Percentiles rank a stretch among this genome's conserved stretches.
Evolutionary conservation across 2,797 vertebrate genomes (phyloP).

Genomic region (Podarcis lilfordi): DNA sequence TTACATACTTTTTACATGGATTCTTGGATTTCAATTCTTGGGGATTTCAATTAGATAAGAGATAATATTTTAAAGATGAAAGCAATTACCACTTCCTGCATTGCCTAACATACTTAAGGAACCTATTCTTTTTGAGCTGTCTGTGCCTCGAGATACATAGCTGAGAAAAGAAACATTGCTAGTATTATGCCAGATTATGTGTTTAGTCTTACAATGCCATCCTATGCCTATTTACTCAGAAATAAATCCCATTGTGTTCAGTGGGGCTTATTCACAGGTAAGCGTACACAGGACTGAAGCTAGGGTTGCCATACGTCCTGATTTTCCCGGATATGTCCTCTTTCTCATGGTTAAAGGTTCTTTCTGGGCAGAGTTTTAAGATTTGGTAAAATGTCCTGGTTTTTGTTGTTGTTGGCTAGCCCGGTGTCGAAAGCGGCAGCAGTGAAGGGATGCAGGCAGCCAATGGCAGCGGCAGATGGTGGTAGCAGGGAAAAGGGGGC

Average conservation of each 20-base stretch:
- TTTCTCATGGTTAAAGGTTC: too few species aligned
- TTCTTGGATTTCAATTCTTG: conserved; percentile 33
- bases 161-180: conserved; percentile 3
- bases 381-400: too few species aligned
- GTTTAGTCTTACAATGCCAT: background rate
- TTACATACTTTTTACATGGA: conserved; percentile 25
- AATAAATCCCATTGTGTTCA: background rate
- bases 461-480: too few species aligned
- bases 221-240: background rate
- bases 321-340: too few species aligned
- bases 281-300: background rate
- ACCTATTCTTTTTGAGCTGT: conserved; percentile 49
- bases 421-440: too few species aligned
- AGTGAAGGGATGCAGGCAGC: too few species aligned
- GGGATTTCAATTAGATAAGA: conserved; percentile 11
- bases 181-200: background rate
- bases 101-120: conserved; percentile 45
- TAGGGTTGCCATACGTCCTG: background rate
- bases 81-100: conserved; percentile 1
- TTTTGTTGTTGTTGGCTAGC: too few species aligned
- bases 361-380: too few species aligned
- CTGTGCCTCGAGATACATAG: background rate
- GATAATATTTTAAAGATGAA: conserved; percentile 7
- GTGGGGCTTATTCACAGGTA: background rate
- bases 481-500: too few species aligned